Percentiles rank a stretch among this genome's conserved stretches.
Conservation (phyloP, 1,140 invertebrate genomes). For the Magallana ariakensis region DNA sequence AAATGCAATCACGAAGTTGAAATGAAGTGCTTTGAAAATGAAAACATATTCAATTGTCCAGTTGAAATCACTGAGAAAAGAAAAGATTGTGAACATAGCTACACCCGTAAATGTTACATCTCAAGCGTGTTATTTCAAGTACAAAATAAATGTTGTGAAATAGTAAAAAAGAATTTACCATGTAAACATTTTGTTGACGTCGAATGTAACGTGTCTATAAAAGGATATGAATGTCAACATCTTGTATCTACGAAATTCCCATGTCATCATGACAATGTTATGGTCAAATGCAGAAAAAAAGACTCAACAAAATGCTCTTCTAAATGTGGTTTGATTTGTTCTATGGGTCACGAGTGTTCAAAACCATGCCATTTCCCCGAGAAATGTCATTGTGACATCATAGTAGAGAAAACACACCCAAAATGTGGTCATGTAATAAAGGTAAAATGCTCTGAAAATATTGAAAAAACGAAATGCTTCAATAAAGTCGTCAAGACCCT, state of each 20-base stretch:
- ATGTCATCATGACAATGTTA: neutral
- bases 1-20: slow-evolving; percentile 44
- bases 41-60: slow-evolving; percentile 3
- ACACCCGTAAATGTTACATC: neutral
- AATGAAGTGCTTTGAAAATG: slow-evolving; percentile 32
- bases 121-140: neutral
- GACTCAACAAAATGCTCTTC: neutral
- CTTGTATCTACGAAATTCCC: neutral
- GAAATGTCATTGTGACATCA: slow-evolving; percentile 82
- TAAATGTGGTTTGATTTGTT: slow-evolving; percentile 75
- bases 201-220: slow-evolving; percentile 60
- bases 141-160: slow-evolving; percentile 15
- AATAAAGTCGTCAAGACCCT: neutral
- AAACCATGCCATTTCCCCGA: slow-evolving; percentile 81
- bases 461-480: neutral
- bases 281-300: neutral
- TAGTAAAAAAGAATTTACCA: neutral
- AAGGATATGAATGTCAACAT: neutral
- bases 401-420: slow-evolving; percentile 60
- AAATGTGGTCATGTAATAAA: slow-evolving; percentile 51
- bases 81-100: neutral
- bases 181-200: slow-evolving; percentile 76
- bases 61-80: neutral
- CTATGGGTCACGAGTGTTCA: slow-evolving; percentile 83
- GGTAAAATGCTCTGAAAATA: slow-evolving; percentile 39